Base-by-base conservation (phyloP, 92 coral and sea anemone genomes). In the Epizoanthus rinbou region DNA sequence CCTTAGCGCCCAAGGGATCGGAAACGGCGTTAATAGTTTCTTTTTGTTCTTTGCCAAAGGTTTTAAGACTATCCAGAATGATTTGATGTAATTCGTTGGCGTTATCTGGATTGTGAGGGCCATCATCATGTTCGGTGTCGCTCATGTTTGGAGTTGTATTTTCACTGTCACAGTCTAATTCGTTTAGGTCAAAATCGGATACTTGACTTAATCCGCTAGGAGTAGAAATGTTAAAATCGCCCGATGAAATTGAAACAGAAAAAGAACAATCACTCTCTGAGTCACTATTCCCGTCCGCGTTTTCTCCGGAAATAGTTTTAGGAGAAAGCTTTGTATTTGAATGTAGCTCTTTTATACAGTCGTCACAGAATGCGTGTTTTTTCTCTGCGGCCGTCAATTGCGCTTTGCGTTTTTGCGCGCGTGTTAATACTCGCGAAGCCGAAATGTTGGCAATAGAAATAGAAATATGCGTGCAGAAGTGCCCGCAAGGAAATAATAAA, bases 1-100 rank as follows among this genome's bases (percentile, higher is more conserved):
- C 74, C 22, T 69, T 35, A 37, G 74, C 74, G 53, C 74, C 74
- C 53, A 69, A 37, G 14, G 54, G 74, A 3, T 69, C 74, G 14
- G 54, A 9, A 35, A 37, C 74, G 22, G 74, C 53, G 14, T 69
- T 69, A 37, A 69, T 39, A 31, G 74, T 69, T 15, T 69, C 52
- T 69, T 37, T 31, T 69, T 69, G 74, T 15, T 69, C 53, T 9
- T 15, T 4, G 3, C 23, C 54, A 69, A 35, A 69, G 22, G 54
- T 23, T 69, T 69, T 1, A 7, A 35, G 23, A 69, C 54, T 69
- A 33, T 39, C 18, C 23, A 69, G 8, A 37, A 69, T 69, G 8
- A 69, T 25, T 67, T 67, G 43, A 28, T 67, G 73, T 24, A 67
- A 67, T 67, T 67, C 28, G 28, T 19, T 19, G 28, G 69, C 33